Evolutionary conservation across 2,113 vertebrate genomes (phyloP).

Genomic region (Rhabdornis inornatus): DNA sequence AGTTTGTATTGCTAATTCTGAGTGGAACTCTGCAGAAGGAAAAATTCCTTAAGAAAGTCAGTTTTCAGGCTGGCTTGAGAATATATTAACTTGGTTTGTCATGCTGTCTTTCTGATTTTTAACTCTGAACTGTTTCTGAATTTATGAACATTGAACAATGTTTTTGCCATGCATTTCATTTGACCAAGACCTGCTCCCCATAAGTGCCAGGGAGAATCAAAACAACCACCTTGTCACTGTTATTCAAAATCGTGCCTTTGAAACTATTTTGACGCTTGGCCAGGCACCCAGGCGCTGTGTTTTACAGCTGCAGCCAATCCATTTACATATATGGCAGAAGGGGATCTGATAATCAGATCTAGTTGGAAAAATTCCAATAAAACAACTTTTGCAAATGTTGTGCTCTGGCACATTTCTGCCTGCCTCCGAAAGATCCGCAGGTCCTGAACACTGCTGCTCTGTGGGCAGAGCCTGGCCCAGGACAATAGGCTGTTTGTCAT

Average conservation of each 20-base stretch:
- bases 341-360: background rate
- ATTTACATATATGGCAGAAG: background rate
- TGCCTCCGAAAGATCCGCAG: accelerated
- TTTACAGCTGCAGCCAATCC: background rate
- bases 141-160: background rate
- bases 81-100: background rate
- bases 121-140: background rate
- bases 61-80: background rate
- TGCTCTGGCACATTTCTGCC: background rate
- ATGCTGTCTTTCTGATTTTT: background rate
- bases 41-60: background rate
- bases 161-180: background rate
- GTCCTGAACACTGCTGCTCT: accelerated
- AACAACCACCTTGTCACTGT: background rate
- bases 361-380: background rate
- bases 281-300: accelerated
- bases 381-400: background rate
- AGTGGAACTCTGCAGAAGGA: background rate
- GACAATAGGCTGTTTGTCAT: background rate
- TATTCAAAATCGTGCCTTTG: background rate
- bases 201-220: background rate
- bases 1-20: background rate
- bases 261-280: background rate
- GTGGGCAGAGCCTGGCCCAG: accelerated
- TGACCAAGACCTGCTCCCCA: accelerated